A percentile compares a stretch with the other conserved stretches of the same genome.
These are phyloP conservation scores for Pygoscelis antarcticus DNA, from an alignment of 2,113 vertebrate genomes.

Conservation along the genomic window DNA sequence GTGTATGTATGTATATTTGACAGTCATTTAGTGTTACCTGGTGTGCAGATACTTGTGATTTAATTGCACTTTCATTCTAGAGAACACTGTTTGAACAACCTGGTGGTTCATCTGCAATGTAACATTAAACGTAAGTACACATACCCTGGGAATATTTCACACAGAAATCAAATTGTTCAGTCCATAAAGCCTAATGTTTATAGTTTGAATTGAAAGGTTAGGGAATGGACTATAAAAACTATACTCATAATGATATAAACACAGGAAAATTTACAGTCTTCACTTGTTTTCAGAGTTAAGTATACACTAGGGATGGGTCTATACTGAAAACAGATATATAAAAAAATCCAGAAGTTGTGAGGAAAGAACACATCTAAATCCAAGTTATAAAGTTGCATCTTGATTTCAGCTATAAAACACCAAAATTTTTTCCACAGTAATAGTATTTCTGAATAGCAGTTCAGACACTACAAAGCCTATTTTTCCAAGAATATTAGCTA, in stretches of 20 bases:
- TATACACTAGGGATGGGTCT: not conserved
- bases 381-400: not conserved
- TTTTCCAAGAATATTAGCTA: not conserved
- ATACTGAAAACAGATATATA: not conserved
- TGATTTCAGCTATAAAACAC: not conserved
- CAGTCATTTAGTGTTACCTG: not conserved
- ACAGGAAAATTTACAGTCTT: not conserved
- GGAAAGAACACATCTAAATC: not conserved
- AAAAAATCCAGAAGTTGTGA: not conserved
- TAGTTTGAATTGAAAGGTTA: not conserved
- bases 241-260: not conserved
- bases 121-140: slow-evolving; percentile 82
- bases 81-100: slow-evolving; percentile 73
- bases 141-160: not conserved
- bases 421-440: not conserved
- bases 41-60: not conserved
- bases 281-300: not conserved
- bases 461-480: not conserved
- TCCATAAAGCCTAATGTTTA: slow-evolving; percentile 10
- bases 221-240: not conserved
- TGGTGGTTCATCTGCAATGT: slow-evolving; percentile 80
- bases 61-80: slow-evolving; percentile 75
- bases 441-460: not conserved
- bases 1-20: not conserved
- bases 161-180: not conserved